A percentile compares a stretch with the other conserved stretches of the same genome.
Evolutionary conservation across 1,140 invertebrate species (phyloP).

Genomic region (Aphidius gifuensis): DNA sequence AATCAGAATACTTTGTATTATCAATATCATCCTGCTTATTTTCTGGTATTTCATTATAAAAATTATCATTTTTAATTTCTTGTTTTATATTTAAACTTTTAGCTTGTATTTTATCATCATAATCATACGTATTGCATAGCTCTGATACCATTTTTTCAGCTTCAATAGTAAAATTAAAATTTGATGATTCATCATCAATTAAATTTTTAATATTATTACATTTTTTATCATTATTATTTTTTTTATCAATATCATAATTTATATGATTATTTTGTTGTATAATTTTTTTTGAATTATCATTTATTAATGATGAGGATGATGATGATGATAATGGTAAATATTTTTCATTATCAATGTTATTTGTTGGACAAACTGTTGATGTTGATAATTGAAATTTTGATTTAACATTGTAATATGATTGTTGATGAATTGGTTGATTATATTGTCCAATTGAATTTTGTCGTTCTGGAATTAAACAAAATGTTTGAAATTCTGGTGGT

Average conservation of each 20-base stretch:
- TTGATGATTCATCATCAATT: conserved; percentile 45
- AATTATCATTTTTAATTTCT: not conserved
- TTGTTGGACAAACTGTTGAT: not conserved
- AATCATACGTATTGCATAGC: conserved; percentile 37
- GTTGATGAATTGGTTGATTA: not conserved
- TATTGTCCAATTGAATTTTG: not conserved
- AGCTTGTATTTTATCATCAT: too few relatives aligned
- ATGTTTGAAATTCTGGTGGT: conserved; percentile 35
- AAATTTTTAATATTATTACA: not conserved
- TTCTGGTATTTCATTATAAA: not conserved
- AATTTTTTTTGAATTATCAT: too few relatives aligned
- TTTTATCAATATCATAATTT: not conserved
- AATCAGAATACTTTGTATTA: conserved; percentile 22
- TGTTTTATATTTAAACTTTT: not conserved
- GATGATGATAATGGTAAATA: too few relatives aligned
- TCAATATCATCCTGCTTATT: not conserved
- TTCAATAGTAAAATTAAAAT: conserved; percentile 49
- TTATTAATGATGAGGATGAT: too few relatives aligned
- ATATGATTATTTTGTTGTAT: too few relatives aligned
- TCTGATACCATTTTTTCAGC: conserved; percentile 51
- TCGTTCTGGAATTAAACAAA: conserved; percentile 37
- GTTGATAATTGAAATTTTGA: not conserved
- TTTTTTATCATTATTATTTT: not conserved
- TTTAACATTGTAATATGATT: conserved; percentile 3
- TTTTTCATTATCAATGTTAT: not conserved